These are phyloP conservation scores for Liparis tanakae DNA, from an alignment of 2,797 vertebrate genomes.

Conservation along the genomic window DNA sequence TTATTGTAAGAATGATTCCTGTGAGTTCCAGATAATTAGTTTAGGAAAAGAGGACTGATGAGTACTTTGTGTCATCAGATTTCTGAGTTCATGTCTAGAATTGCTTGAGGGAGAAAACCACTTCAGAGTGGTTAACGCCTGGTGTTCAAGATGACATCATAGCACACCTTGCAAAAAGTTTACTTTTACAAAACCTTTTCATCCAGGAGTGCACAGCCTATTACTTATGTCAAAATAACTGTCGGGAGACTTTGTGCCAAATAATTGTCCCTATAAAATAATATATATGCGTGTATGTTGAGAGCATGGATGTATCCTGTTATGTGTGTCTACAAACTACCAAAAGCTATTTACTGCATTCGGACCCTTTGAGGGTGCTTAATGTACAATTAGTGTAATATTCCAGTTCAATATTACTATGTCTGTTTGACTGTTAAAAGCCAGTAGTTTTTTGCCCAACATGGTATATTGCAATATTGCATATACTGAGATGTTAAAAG, in stretches of 20 bases:
- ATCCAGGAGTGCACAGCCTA: constrained; percentile 17
- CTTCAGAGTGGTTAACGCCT: not conserved
- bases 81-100: not conserved
- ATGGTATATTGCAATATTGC: not conserved
- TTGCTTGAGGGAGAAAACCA: not conserved
- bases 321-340: constrained; percentile 37
- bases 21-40: constrained; percentile 5
- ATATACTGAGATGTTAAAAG: not conserved
- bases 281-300: constrained; percentile 20
- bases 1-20: not conserved
- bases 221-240: constrained; percentile 34
- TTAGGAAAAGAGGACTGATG: not conserved
- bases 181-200: constrained; percentile 29
- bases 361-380: constrained; percentile 30
- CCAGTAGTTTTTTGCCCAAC: constrained; percentile 12
- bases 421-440: constrained; percentile 18
- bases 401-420: constrained; percentile 5
- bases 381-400: not conserved
- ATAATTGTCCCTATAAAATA: constrained; percentile 40
- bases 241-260: constrained; percentile 63
- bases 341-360: constrained; percentile 32
- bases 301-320: constrained; percentile 33
- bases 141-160: constrained; percentile 9
- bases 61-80: not conserved
- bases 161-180: constrained; percentile 35